Percentiles rank a stretch among this genome's conserved stretches.
Evolutionary conservation across 2,113 vertebrate species (phyloP).

Genomic region (Chionomys nivalis): DNA sequence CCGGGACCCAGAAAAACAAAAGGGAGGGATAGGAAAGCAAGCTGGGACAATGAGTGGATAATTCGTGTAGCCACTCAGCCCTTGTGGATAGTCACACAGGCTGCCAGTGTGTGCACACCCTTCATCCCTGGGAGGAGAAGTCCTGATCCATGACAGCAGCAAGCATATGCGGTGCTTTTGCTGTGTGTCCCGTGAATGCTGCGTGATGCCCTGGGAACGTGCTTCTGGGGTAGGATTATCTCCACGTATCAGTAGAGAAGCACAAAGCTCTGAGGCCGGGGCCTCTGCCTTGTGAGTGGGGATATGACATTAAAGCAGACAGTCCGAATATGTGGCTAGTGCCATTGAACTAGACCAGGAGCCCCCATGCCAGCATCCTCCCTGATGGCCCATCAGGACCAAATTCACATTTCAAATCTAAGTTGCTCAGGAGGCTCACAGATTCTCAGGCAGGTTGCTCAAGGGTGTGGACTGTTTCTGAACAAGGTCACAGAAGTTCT

Average conservation of each 20-base stretch:
- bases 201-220: background rate
- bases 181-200: background rate
- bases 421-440: background rate
- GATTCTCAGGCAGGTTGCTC: background rate
- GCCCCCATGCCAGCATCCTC: accelerated
- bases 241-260: background rate
- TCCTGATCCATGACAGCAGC: background rate
- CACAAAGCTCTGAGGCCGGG: background rate
- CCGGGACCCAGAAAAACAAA: background rate
- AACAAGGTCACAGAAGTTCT: background rate
- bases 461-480: background rate
- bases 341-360: background rate
- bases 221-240: background rate
- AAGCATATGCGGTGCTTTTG: background rate
- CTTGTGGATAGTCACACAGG: accelerated
- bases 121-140: too few relatives aligned
- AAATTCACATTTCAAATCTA: background rate
- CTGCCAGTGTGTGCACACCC: background rate
- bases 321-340: accelerated
- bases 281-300: accelerated
- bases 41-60: background rate
- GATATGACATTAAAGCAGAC: background rate
- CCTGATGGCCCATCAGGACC: background rate
- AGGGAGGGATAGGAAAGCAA: background rate
- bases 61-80: background rate